Conservation (phyloP, 2,888 invertebrate genomes). For the Serripes groenlandicus region DNA sequence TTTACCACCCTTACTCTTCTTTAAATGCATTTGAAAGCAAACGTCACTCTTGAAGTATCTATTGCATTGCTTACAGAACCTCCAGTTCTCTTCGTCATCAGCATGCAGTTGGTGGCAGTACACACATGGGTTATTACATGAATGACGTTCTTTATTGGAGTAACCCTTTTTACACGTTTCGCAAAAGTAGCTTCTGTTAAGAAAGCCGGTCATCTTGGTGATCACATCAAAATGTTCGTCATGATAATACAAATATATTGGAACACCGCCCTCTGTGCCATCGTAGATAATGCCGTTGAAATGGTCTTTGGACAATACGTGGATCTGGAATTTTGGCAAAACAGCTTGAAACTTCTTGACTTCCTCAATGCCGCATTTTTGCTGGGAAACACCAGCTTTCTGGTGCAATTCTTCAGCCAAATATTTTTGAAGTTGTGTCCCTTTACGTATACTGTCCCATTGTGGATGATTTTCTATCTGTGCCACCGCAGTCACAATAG, state of each 20-base stretch:
- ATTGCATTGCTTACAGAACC: conserved; percentile 31
- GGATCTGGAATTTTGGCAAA: conserved; percentile 37
- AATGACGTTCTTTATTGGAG: conserved; percentile 34
- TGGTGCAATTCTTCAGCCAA: conserved; percentile 22
- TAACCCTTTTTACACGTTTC: conserved; percentile 36
- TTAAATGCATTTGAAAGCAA: conserved; percentile 33
- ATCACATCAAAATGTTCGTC: conserved; percentile 61
- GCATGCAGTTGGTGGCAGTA: conserved; percentile 29
- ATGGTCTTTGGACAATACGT: conserved; percentile 51
- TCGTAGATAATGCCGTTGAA: conserved; percentile 43
- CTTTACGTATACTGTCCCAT: conserved; percentile 47
- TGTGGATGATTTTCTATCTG: conserved; percentile 36
- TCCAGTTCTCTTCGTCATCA: conserved; percentile 28
- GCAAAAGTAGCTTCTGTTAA: conserved; percentile 52
- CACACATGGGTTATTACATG: conserved; percentile 40
- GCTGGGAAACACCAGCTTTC: conserved; percentile 16
- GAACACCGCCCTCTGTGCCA: conserved; percentile 34
- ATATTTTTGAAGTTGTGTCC: conserved; percentile 30
- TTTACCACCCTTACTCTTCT: conserved; percentile 10
- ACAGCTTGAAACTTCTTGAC: conserved; percentile 39
- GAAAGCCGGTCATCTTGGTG: conserved; percentile 55
- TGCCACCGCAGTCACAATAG: conserved; percentile 48
- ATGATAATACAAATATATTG: conserved; percentile 53
- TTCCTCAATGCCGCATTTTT: conserved; percentile 46
- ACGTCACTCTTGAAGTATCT: conserved; percentile 22